phyloP scores from a whole-genome alignment of 2,113 vertebrate species.

The Erythrocebus patas region DNA sequence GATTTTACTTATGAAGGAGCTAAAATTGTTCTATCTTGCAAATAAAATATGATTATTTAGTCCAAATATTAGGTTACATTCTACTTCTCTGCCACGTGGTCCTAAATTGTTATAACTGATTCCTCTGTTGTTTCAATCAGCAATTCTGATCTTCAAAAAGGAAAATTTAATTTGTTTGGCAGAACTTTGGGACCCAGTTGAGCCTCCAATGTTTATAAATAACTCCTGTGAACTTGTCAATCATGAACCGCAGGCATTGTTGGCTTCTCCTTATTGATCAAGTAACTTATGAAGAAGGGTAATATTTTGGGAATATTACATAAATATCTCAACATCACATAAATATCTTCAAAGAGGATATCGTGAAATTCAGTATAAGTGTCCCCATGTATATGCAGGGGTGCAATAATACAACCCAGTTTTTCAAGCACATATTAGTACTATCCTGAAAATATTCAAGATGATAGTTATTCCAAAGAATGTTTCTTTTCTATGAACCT shows the following conservation, averaged over 20 bases:
- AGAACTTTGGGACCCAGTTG: neutral
- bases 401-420: neutral
- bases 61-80: neutral
- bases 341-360: neutral
- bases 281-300: neutral
- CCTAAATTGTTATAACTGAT: neutral
- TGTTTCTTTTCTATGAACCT: neutral
- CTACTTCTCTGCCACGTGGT: neutral
- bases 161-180: neutral
- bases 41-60: neutral
- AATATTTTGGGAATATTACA: neutral
- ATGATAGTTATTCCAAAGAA: neutral
- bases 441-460: neutral
- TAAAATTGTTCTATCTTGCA: neutral
- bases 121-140: neutral
- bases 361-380: neutral
- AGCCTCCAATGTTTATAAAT: neutral
- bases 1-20: neutral
- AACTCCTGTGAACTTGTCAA: neutral
- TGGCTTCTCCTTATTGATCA: neutral
- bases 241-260: neutral
- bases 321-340: neutral
- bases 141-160: neutral
- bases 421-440: neutral
- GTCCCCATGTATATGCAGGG: rapidly evolving